phyloP scores from a whole-genome alignment of 1,140 invertebrate genomes.

The Calosoma granatense region DNA sequence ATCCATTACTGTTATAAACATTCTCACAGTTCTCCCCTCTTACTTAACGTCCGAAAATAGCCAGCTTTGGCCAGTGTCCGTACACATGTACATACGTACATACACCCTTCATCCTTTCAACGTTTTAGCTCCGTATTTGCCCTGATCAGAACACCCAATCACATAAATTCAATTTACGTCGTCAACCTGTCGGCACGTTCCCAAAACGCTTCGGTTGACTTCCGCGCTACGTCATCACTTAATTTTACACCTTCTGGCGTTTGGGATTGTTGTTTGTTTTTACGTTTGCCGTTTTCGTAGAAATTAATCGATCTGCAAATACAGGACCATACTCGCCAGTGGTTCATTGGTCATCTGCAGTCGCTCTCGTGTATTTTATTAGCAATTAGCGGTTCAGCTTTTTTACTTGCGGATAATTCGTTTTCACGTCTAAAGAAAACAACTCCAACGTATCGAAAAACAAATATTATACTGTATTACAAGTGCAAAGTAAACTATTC shows the following conservation, averaged over 20 bases:
- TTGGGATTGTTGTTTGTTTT: conserved; percentile 8
- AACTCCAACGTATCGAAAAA: too few species aligned
- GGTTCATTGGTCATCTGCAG: not conserved
- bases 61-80: too few species aligned
- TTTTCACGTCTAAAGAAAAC: too few species aligned
- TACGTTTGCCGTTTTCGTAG: not conserved
- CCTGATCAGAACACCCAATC: conserved; percentile 3
- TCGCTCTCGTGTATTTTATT: not conserved
- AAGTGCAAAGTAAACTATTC: too few species aligned
- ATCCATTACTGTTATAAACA: too few species aligned
- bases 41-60: too few species aligned
- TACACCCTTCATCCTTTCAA: not conserved
- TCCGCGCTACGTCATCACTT: conserved; percentile 1
- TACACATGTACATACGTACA: not conserved
- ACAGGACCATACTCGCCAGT: not conserved
- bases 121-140: not conserved
- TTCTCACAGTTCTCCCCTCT: too few species aligned
- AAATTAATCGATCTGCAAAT: not conserved
- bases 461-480: too few species aligned
- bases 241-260: conserved; percentile 1
- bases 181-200: conserved; percentile 8
- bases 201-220: conserved; percentile 7
- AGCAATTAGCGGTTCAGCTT: not conserved
- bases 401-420: too few species aligned
- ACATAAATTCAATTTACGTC: conserved; percentile 9